Evolutionary conservation across 1,140 invertebrate genomes (phyloP), one percentile per base, ranked within the genome.

Genomic region (Diabrotica undecimpunctata): DNA sequence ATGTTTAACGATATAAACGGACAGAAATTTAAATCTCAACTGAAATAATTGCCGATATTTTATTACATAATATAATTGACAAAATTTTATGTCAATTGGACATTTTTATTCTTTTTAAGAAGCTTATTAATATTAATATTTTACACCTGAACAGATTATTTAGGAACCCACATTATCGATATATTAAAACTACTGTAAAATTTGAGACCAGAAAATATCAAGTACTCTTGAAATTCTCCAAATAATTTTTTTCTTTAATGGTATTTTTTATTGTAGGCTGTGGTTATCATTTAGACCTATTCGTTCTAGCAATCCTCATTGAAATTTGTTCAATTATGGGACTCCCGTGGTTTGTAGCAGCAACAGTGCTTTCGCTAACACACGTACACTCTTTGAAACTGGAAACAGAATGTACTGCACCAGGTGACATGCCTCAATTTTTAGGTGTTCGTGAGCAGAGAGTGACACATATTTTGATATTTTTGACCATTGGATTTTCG

Each of bases 341-440:
- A 11, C 79, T 98, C 41, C 96, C 96, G 0, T 97, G 96, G 93
- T 97, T 97, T 78, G 92, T 94, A 3, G 97, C 97, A n/a, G 97
- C 96, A 1, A 99, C 97, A 2, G 97, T 99, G 2, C 83, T 99
- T 3, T 98, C 96, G 58, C 98, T 99, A 71, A 99, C 97, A 77
- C 97, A 99, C 78, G 96, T 99, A 1, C 97, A 98, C 79, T 97
- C 95, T 5, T 82, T 99, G 62, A 98, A 97, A 83, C 83, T 95
- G 66, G 96, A 98, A 81, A 96, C 95, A 0, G 94, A 98, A 82
- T 96, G 92, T 79, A 93, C 95, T 35, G 97, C 97, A 46, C 97
- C 97, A 10, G 97, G 97, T 60, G 97, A 99, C 79, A 97, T 97
- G 69, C 95, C 97, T 8, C 94, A 96, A 80, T 99, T 99, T 79